Conservation (phyloP, 2,888 invertebrate species). For the Lasioglossum pauxillum region DNA sequence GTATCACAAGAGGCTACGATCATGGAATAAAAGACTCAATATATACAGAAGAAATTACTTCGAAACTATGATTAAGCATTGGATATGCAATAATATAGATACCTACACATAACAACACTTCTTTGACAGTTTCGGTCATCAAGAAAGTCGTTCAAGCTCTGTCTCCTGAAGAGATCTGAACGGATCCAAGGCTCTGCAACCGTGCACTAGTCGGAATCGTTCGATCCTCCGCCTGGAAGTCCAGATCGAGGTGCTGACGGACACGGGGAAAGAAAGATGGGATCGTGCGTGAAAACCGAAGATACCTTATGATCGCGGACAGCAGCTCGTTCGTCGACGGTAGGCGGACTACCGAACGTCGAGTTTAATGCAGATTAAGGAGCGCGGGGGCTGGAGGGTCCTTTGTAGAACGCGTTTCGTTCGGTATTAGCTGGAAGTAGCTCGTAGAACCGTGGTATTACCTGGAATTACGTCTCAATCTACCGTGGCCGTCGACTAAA, state of each 20-base stretch:
- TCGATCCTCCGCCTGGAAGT: not conserved
- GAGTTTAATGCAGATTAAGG: constrained; percentile 84
- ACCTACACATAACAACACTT: not conserved
- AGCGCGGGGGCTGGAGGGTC: constrained; percentile 78
- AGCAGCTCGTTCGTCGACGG: constrained; percentile 67
- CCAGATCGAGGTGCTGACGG: not conserved
- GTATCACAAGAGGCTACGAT: not conserved
- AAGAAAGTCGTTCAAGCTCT: not conserved
- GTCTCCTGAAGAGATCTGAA: not conserved
- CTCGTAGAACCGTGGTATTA: constrained; percentile 84
- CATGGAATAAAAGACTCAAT: not conserved
- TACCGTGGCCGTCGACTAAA: constrained; percentile 85
- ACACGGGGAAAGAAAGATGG: constrained; percentile 15
- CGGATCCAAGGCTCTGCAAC: not conserved
- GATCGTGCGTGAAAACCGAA: constrained; percentile 61
- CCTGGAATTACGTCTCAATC: constrained; percentile 85
- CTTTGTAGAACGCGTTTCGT: constrained; percentile 83
- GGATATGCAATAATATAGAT: not conserved
- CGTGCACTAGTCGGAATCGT: not conserved
- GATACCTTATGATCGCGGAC: constrained; percentile 68
- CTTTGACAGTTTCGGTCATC: not conserved
- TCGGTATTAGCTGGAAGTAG: constrained; percentile 83
- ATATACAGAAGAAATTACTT: not conserved
- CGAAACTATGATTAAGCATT: not conserved
- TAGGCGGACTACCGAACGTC: constrained; percentile 77